Percentiles rank a stretch among this genome's conserved stretches.
phyloP scores from a whole-genome alignment of 1,140 invertebrate genomes.

The Chionoecetes opilio region DNA sequence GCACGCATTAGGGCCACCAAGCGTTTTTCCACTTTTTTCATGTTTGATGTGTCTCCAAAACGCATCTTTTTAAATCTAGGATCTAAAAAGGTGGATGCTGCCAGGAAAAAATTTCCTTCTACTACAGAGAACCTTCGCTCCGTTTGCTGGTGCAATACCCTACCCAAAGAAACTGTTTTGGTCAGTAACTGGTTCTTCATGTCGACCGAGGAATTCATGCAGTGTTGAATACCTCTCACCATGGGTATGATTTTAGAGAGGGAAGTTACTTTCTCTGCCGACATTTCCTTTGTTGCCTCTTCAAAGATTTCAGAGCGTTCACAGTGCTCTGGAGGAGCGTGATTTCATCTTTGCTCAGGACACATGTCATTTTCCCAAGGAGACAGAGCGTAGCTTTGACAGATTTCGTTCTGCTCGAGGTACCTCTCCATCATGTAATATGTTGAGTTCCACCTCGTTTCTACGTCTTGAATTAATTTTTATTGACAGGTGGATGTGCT shows the following conservation, averaged over 20 bases:
- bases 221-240: neutral
- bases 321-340: neutral
- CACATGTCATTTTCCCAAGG: neutral
- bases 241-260: neutral
- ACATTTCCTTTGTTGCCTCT: constrained; percentile 44
- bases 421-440: constrained; percentile 19
- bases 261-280: neutral
- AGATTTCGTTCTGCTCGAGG: neutral
- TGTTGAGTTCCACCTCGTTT: constrained; percentile 46
- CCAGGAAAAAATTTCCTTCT: too few relatives aligned
- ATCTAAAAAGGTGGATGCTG: too few relatives aligned
- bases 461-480: constrained; percentile 39
- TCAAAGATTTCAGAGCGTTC: constrained; percentile 36
- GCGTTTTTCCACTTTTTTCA: too few relatives aligned
- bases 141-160: neutral
- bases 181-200: neutral
- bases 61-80: too few relatives aligned
- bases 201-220: neutral
- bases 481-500: constrained; percentile 32
- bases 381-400: constrained; percentile 25
- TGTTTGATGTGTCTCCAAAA: too few relatives aligned
- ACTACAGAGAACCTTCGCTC: neutral
- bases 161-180: neutral
- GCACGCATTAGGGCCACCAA: too few relatives aligned
- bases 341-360: constrained; percentile 24